Evolutionary conservation across 2,797 vertebrate genomes (phyloP).

Genomic region (Streptopelia turtur): DNA sequence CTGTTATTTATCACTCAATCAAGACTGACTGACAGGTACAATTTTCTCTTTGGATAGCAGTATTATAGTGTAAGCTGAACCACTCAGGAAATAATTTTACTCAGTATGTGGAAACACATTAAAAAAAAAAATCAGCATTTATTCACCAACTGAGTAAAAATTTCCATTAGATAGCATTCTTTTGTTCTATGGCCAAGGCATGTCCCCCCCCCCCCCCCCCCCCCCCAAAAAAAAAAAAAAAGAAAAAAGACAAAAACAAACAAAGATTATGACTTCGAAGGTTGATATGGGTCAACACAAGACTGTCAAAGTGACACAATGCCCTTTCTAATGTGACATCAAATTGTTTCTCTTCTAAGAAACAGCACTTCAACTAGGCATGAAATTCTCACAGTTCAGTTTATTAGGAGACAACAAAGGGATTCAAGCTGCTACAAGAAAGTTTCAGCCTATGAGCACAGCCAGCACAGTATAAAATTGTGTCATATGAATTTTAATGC

Average conservation of each 20-base stretch:
- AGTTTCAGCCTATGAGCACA: conserved; percentile 44
- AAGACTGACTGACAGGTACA: conserved; percentile 20
- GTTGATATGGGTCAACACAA: conserved; percentile 3
- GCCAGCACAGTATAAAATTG: conserved; percentile 24
- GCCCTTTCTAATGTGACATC: conserved; percentile 13
- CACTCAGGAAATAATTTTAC: not conserved
- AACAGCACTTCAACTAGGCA: conserved; percentile 46
- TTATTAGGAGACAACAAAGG: conserved; percentile 55
- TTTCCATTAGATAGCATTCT: not conserved
- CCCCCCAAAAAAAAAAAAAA: no score
- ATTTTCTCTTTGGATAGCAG: not conserved
- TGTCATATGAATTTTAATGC: conserved; percentile 69
- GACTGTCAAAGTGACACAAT: not conserved
- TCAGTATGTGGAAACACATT: not conserved
- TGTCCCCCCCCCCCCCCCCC: no score
- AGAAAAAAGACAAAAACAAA: not conserved
- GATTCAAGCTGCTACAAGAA: conserved; percentile 36
- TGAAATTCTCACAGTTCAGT: conserved; percentile 29
- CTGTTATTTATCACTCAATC: conserved; percentile 29
- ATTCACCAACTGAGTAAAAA: conserved; percentile 13
- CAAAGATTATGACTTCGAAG: not conserved
- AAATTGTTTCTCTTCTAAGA: conserved; percentile 27
- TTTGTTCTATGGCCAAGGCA: not conserved
- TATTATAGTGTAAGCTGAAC: not conserved
- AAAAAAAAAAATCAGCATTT: not conserved